Conservation (phyloP, 2,797 vertebrate species). For the Poeciliopsis gracilis region DNA sequence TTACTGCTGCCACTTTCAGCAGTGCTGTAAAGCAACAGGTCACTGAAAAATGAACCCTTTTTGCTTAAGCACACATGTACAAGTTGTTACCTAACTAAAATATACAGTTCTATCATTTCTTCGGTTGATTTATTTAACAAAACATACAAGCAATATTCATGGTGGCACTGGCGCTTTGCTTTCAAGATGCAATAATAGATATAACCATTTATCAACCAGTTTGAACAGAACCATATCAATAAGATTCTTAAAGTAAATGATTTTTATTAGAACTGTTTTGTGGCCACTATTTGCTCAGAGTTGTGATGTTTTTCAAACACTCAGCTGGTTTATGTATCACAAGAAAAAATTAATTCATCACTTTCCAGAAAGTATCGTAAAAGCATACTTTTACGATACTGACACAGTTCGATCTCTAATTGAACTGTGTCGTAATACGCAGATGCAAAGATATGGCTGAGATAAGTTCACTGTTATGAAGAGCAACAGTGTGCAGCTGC, state of each 20-base stretch:
- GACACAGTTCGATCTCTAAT: neutral
- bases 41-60: neutral
- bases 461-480: conserved; percentile 18
- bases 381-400: neutral
- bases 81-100: neutral
- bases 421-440: conserved; percentile 6
- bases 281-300: neutral
- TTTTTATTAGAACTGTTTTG: neutral
- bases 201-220: neutral
- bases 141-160: neutral
- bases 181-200: neutral
- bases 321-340: neutral
- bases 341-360: neutral
- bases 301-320: neutral
- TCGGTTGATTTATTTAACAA: neutral
- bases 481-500: conserved; percentile 26
- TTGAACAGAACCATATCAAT: neutral
- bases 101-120: neutral
- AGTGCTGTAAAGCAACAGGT: neutral
- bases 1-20: neutral
- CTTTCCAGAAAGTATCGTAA: neutral
- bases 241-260: neutral
- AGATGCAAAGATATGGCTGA: conserved; percentile 21
- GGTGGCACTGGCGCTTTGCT: neutral
- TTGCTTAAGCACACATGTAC: neutral